phyloP scores from a whole-genome alignment of 1,140 invertebrate species.

The Schmidtea mediterranea region DNA sequence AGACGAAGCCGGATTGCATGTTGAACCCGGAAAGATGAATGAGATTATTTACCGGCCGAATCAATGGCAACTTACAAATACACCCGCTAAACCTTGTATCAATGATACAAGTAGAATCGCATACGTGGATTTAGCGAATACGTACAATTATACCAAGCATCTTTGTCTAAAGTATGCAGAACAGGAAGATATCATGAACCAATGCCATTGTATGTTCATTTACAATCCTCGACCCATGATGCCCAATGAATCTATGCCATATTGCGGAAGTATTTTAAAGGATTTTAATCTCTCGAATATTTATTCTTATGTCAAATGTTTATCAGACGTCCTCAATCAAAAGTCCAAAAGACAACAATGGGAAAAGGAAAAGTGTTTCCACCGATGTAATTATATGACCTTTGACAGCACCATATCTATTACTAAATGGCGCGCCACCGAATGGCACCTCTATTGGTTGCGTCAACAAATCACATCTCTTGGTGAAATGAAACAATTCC shows the following conservation, averaged over 20 bases:
- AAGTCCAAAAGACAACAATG: neutral
- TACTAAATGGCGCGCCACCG: neutral
- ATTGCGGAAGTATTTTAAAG: neutral
- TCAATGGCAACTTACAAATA: neutral
- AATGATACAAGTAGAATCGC: neutral
- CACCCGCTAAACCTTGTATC: neutral
- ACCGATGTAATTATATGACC: neutral
- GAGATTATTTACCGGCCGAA: neutral
- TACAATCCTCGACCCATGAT: neutral
- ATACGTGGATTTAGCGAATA: neutral
- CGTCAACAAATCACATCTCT: no score
- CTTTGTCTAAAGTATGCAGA: neutral
- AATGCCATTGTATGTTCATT: neutral
- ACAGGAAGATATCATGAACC: slow-evolving; percentile 1
- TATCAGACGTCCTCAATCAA: neutral
- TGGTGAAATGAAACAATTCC: no score
- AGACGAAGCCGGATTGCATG: neutral
- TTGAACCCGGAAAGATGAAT: slow-evolving; percentile 5
- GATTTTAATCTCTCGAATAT: neutral
- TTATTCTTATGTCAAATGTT: neutral
- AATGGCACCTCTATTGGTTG: slow-evolving; percentile 3
- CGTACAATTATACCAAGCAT: neutral
- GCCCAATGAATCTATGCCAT: neutral
- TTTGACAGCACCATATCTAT: neutral
- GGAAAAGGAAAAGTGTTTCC: neutral